A percentile compares a stretch with the other conserved stretches of the same genome.
Evolutionary conservation across 1,140 invertebrate species (phyloP).

Genomic region (Oscheius sp.): DNA sequence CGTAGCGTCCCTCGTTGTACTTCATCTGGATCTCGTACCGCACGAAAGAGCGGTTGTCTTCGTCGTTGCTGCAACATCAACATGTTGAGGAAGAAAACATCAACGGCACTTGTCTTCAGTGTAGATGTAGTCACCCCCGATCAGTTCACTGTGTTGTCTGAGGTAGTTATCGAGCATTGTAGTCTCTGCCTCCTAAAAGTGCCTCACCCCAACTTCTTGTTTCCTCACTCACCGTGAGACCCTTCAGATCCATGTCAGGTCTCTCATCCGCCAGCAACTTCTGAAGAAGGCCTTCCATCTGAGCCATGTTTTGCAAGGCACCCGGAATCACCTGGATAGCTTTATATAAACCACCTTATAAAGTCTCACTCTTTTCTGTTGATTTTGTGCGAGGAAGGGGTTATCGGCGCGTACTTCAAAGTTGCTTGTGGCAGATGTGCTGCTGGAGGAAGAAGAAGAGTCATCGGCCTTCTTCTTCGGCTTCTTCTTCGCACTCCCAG

Average conservation of each 20-base stretch:
- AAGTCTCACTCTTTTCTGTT: neutral
- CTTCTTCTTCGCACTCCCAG: too few species aligned
- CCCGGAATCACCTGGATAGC: neutral
- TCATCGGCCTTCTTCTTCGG: neutral
- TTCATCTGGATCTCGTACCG: neutral
- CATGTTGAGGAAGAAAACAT: too few species aligned
- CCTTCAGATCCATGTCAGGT: neutral
- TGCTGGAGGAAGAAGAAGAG: neutral
- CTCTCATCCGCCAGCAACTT: neutral
- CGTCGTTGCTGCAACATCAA: too few species aligned
- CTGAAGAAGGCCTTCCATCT: neutral
- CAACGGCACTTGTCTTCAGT: neutral
- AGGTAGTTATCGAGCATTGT: neutral
- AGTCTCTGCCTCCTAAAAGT: too few species aligned
- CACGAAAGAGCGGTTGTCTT: neutral
- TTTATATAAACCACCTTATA: neutral
- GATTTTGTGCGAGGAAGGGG: neutral
- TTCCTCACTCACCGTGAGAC: neutral
- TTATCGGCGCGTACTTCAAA: neutral
- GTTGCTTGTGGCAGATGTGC: neutral
- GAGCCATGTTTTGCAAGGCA: neutral
- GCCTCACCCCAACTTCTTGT: too few species aligned
- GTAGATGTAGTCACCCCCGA: neutral
- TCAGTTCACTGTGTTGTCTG: neutral
- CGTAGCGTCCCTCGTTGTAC: conserved; percentile 6